These are phyloP conservation scores for Epizoanthus illoricatus DNA, from an alignment of 92 coral and sea anemone species.

Conservation along the genomic window DNA sequence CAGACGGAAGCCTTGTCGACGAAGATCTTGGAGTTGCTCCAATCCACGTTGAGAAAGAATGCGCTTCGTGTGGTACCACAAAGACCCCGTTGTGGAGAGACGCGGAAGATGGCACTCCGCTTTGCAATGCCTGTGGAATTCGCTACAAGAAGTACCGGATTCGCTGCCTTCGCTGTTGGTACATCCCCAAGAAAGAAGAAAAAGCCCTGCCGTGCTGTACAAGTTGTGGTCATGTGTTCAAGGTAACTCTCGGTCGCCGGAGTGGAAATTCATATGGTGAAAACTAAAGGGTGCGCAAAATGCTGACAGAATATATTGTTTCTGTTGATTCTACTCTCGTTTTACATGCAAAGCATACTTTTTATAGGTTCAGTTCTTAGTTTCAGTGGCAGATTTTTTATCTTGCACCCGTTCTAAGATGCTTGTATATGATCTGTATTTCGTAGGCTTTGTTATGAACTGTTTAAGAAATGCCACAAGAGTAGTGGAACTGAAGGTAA, in stretches of 20 bases:
- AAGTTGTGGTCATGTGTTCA: constrained; percentile 86
- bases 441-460: neutral
- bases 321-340: neutral
- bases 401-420: constrained; percentile 6
- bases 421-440: neutral
- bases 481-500: neutral
- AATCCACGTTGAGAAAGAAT: constrained; percentile 84
- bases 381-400: constrained; percentile 24
- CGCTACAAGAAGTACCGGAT: constrained; percentile 96
- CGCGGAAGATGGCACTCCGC: constrained; percentile 99
- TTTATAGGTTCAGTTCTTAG: constrained; percentile 35
- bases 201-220: constrained; percentile 86
- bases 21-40: constrained; percentile 86
- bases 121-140: constrained; percentile 99
- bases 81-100: constrained; percentile 99
- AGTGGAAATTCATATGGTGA: constrained; percentile 58
- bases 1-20: constrained; percentile 55
- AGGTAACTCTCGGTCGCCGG: constrained; percentile 74
- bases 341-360: constrained; percentile 11
- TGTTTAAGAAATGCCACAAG: neutral
- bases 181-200: constrained; percentile 96
- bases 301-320: too few relatives aligned
- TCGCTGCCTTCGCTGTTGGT: constrained; percentile 95
- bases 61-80: constrained; percentile 94
- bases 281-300: neutral